Base-by-base conservation (phyloP, 2,113 vertebrate species). In the Silurus asotus region DNA sequence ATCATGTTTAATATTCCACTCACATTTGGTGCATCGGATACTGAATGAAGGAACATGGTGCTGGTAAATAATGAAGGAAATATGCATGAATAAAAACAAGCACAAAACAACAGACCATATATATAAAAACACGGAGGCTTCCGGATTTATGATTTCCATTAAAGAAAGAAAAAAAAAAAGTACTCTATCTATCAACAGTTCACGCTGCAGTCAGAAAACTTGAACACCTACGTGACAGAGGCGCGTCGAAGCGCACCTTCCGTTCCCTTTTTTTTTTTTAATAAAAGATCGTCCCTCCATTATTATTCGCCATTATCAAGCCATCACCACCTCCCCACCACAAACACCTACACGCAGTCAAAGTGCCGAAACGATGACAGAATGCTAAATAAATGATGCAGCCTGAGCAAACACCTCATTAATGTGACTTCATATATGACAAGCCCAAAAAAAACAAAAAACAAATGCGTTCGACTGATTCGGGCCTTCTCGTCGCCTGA, bases 371-470 rank as follows among this genome's bases (percentile, higher is more conserved):
- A 70, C 7, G 76, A 17, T 86, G 77, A 86, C 77, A 86, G 84
- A 62, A 81, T 69, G 65, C 56, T 81, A 81, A 86, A 70, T 81
- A 86, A 86, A 86, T 86, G 81, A 86, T 58, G 84, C 77, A 86
- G 53, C 77, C 84, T 56, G 69, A 81, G 78, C 77, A 74, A 81
- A 74, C 83, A 85, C 58, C 87, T 84, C 56, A 80, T 81, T 88
- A 69, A 81, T 56, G 62, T 75, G 37, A 88, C 83, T 84, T 48
- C 78, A 81, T 37, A 81, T 67, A 81, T 86, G 84, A 84, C 83
- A 74, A 81, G 83, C 56, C 55, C 78, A 37, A 37, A 37, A 37
- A 37, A 37, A 37, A 1, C 1, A 1, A 37, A 65, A 80, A 81
- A 88, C 67, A 81, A 85, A 75, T 45, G 61, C 49, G 37, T 49